phyloP scores from a whole-genome alignment of 2,888 invertebrate genomes.

The Apoda limacodes region DNA sequence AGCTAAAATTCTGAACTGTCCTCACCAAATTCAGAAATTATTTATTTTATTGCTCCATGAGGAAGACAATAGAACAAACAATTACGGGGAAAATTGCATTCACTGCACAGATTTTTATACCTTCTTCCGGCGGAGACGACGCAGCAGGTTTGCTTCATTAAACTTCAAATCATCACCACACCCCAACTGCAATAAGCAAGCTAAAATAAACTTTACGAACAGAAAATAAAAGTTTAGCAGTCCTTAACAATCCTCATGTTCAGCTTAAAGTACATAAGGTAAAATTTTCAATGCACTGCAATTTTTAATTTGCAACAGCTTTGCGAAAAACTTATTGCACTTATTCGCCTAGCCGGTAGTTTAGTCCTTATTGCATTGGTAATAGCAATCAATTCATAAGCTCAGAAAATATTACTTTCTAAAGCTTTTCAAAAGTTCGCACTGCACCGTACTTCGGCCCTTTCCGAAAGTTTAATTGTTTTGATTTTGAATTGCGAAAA shows the following conservation, averaged over 20 bases:
- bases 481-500: conserved; percentile 53
- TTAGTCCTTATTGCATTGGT: conserved; percentile 8
- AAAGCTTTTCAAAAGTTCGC: conserved; percentile 14
- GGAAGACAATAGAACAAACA: conserved; percentile 60
- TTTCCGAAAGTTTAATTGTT: conserved; percentile 66
- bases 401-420: not conserved
- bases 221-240: no score
- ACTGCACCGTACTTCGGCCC: conserved; percentile 35
- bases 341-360: no score
- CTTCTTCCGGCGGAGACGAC: conserved; percentile 53
- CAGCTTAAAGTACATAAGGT: conserved; percentile 32
- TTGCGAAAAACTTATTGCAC: not conserved
- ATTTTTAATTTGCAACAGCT: not conserved
- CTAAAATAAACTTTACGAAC: conserved; percentile 55
- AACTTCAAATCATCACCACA: conserved; percentile 61
- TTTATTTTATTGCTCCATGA: conserved; percentile 45
- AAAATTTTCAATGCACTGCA: conserved; percentile 39
- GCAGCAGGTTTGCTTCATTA: conserved; percentile 59
- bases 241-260: no score
- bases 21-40: no score
- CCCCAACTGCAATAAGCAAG: conserved; percentile 41
- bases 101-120: conserved; percentile 54
- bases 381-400: conserved; percentile 4
- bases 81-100: conserved; percentile 62
- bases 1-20: no score